Base-by-base conservation (phyloP, 1,140 invertebrate genomes). In the Ips typographus region DNA sequence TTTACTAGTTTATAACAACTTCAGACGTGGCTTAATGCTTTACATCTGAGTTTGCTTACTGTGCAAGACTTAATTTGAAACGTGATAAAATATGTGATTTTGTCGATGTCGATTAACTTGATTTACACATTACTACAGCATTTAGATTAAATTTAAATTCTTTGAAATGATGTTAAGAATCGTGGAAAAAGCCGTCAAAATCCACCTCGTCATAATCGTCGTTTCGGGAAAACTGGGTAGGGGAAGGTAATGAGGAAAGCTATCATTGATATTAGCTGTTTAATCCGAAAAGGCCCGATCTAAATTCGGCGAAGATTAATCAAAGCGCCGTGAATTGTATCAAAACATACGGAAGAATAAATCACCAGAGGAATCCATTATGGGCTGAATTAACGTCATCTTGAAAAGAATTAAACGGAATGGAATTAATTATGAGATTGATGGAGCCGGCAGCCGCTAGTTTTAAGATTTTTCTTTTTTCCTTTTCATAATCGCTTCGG, bases 351-450 rank as follows among this genome's bases (percentile, higher is more conserved):
- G 58, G 64, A 77, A 74, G 70, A 77, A 77, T 77, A 77, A 77
- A 78, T 77, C 76, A 78, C 73, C 70, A 73, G 66, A 65, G 65
- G 75, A 78, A 78, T 79, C 77, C 77, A 79, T 79, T 79, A 79
- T 76, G 72, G 72, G 70, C 71, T 80, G 78, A 80, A 80, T 80
- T 78, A 80, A 79, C 78, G 78, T 80, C 78, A 80, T 77, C 77
- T 79, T 80, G 77, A 80, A 80, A 80, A 80, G 78, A 80, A 80
- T 80, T 80, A 80, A 79, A 80, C 76, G 78, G 77, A 79, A 80
- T 79, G 78, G 78, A 80, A 80, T 80, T 80, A 80, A 80, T 80
- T 80, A 80, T 77, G 78, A 80, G 78, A 80, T 80, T 80, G 78
- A 80, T 80, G 78, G 77, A 75, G 73, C 67, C 38, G 53, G n/a